These are phyloP conservation scores for Oegoconia quadripuncta DNA, from an alignment of 2,888 invertebrate species.

Conservation along the genomic window DNA sequence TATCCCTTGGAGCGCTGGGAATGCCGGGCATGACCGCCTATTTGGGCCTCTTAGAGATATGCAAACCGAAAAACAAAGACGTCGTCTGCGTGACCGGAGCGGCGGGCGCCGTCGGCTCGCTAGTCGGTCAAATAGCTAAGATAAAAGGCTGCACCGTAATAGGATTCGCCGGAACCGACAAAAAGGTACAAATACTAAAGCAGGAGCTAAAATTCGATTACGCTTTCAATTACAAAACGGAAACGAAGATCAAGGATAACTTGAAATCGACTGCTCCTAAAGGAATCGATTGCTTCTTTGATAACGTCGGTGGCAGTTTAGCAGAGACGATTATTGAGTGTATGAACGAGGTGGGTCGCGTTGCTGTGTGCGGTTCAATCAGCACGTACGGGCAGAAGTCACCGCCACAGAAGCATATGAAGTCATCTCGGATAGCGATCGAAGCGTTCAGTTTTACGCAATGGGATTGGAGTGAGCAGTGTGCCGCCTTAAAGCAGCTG, in stretches of 20 bases:
- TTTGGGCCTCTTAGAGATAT: constrained; percentile 68
- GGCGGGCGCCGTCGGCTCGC: constrained; percentile 84
- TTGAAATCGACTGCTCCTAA: constrained; percentile 77
- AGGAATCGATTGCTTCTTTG: constrained; percentile 84
- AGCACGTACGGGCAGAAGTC: constrained; percentile 62
- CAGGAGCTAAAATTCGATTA: constrained; percentile 81
- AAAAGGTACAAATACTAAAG: constrained; percentile 80
- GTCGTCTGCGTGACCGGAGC: constrained; percentile 83
- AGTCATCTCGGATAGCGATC: constrained; percentile 23
- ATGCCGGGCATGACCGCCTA: constrained; percentile 77
- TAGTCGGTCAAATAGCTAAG: constrained; percentile 83
- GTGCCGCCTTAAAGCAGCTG: constrained; percentile 30
- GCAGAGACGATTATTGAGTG: constrained; percentile 70
- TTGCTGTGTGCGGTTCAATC: constrained; percentile 81
- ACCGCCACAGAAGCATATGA: constrained; percentile 13
- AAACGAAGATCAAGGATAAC: constrained; percentile 47
- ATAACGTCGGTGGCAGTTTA: constrained; percentile 84
- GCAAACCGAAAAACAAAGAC: constrained; percentile 81
- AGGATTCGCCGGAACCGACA: constrained; percentile 81
- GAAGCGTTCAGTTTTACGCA: constrained; percentile 41
- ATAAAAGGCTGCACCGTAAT: constrained; percentile 54
- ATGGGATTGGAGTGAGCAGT: constrained; percentile 33
- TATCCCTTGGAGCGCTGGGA: constrained; percentile 79
- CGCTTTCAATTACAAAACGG: constrained; percentile 84
- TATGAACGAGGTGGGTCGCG: constrained; percentile 78